A percentile compares a stretch with the other conserved stretches of the same genome.
Evolutionary conservation across 2,113 vertebrate species (phyloP).

Genomic region (Pygathrix nemaeus): DNA sequence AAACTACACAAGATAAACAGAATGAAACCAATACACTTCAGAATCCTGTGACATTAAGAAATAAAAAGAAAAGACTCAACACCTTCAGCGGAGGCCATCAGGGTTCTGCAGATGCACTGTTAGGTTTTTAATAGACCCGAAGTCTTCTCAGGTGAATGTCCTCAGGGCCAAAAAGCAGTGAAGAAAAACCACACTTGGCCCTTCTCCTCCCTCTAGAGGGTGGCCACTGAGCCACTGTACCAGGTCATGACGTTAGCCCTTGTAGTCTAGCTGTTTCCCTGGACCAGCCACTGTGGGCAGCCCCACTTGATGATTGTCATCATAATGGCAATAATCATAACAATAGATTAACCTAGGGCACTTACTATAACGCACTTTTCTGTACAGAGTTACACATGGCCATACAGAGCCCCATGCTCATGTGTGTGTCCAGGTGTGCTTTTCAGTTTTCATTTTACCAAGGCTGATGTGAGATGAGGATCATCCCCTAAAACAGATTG

Average conservation of each 20-base stretch:
- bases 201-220: neutral
- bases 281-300: neutral
- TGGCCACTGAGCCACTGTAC: neutral
- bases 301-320: neutral
- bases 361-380: neutral
- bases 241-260: neutral
- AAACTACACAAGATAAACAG: conserved; percentile 7
- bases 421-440: neutral
- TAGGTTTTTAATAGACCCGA: neutral
- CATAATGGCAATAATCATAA: neutral
- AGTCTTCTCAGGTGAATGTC: neutral
- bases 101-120: neutral
- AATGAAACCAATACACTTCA: neutral
- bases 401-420: neutral
- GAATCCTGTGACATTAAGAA: neutral
- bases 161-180: neutral
- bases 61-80: neutral
- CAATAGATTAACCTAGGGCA: neutral
- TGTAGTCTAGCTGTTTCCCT: neutral
- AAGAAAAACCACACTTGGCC: neutral
- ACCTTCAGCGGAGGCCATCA: neutral
- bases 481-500: neutral
- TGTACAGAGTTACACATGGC: neutral
- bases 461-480: neutral
- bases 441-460: conserved; percentile 54